These are phyloP conservation scores for Watsonalla binaria DNA, from an alignment of 2,888 invertebrate species.

Conservation along the genomic window DNA sequence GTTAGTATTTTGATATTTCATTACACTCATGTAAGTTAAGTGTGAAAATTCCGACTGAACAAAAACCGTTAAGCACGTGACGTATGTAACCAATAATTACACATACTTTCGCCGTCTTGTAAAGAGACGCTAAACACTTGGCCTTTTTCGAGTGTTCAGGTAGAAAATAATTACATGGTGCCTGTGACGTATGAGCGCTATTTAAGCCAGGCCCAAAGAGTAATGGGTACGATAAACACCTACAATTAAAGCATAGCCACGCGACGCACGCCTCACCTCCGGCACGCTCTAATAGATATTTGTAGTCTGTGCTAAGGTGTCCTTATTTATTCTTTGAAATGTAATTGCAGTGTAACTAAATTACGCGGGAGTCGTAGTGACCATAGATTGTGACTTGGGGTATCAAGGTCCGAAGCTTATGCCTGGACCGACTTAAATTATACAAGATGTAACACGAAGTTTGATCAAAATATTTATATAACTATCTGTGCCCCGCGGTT, in stretches of 20 bases:
- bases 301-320: constrained; percentile 40
- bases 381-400: too few species aligned
- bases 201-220: constrained; percentile 71
- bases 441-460: too few species aligned
- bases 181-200: constrained; percentile 72
- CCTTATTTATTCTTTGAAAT: constrained; percentile 19
- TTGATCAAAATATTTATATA: too few species aligned
- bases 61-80: background rate
- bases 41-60: background rate
- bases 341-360: background rate
- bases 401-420: too few species aligned
- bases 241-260: constrained; percentile 76
- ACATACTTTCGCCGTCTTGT: constrained; percentile 40
- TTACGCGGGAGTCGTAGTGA: too few species aligned
- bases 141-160: constrained; percentile 69
- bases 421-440: too few species aligned
- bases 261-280: constrained; percentile 75
- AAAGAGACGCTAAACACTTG: constrained; percentile 36
- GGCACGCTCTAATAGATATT: constrained; percentile 65
- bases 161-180: constrained; percentile 74
- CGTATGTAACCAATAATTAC: constrained; percentile 5
- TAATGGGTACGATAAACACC: constrained; percentile 72
- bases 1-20: too few species aligned
- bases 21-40: too few species aligned
- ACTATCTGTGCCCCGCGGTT: too few species aligned